Evolutionary conservation across 2,797 vertebrate species (phyloP).

Genomic region (Kryptolebias ocellatus): DNA sequence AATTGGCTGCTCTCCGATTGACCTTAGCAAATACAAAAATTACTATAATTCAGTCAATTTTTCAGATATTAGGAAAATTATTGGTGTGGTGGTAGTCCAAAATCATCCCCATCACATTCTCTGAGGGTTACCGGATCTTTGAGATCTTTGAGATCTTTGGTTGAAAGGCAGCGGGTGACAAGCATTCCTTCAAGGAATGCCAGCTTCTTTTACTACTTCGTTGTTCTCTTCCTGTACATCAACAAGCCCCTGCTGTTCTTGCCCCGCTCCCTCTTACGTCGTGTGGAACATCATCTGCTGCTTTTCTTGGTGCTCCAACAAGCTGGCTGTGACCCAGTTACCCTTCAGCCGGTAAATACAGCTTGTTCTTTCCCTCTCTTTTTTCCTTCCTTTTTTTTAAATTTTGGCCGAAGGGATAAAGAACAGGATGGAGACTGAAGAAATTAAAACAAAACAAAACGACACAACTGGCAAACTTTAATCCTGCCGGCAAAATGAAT

Average conservation of each 20-base stretch:
- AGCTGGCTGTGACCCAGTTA: slow-evolving; percentile 60
- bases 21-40: no score
- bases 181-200: no score
- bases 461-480: slow-evolving; percentile 34
- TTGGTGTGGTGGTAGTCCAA: no score
- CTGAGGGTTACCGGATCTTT: no score
- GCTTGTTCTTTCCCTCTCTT: slow-evolving; percentile 47
- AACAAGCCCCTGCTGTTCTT: slow-evolving; percentile 38
- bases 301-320: slow-evolving; percentile 57
- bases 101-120: no score
- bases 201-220: neutral
- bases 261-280: slow-evolving; percentile 14
- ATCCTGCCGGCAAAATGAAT: slow-evolving; percentile 38
- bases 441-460: neutral
- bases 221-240: slow-evolving; percentile 17
- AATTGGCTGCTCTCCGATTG: no score
- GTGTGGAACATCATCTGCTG: slow-evolving; percentile 51
- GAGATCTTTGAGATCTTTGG: no score
- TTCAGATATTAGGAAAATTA: no score
- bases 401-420: slow-evolving; percentile 20
- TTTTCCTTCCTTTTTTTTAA: slow-evolving; percentile 1
- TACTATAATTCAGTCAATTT: no score
- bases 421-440: slow-evolving; percentile 27
- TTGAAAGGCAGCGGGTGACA: no score
- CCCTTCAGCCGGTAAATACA: slow-evolving; percentile 48